Evolutionary conservation across 2,888 invertebrate genomes (phyloP).

Genomic region (Noctua comes): DNA sequence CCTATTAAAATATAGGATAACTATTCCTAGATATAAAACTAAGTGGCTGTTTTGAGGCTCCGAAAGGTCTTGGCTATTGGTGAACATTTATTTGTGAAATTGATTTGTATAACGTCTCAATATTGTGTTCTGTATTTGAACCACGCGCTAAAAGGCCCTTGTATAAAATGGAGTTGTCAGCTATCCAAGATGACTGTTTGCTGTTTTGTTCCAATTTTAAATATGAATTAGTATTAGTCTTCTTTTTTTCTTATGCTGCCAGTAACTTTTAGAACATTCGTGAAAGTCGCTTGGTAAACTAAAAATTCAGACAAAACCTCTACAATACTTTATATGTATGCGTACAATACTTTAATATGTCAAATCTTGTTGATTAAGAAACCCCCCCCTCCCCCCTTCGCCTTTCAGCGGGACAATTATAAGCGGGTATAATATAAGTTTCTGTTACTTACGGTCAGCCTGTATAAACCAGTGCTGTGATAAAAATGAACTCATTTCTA

Average conservation of each 20-base stretch:
- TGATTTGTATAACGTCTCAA: neutral
- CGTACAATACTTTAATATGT: too few relatives aligned
- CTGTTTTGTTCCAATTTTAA: neutral
- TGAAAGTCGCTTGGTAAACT: neutral
- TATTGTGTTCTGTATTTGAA: neutral
- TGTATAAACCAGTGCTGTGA: neutral
- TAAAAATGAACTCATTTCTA: neutral
- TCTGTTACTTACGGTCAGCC: neutral
- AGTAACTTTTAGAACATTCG: neutral
- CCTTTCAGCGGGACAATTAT: neutral
- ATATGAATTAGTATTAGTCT: neutral
- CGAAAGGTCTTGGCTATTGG: neutral
- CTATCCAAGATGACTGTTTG: neutral
- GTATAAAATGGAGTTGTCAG: neutral
- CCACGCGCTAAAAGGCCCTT: neutral
- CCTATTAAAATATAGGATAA: neutral
- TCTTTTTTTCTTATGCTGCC: neutral
- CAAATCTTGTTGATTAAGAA: neutral
- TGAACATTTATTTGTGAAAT: neutral
- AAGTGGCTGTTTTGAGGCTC: neutral
- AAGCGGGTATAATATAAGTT: neutral
- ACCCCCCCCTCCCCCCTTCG: rapidly evolving
- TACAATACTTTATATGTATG: neutral
- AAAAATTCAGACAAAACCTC: neutral
- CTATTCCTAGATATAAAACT: neutral